These are phyloP conservation scores for Brachionus rotundiformis DNA, from an alignment of 1,140 invertebrate species.

Conservation along the genomic window DNA sequence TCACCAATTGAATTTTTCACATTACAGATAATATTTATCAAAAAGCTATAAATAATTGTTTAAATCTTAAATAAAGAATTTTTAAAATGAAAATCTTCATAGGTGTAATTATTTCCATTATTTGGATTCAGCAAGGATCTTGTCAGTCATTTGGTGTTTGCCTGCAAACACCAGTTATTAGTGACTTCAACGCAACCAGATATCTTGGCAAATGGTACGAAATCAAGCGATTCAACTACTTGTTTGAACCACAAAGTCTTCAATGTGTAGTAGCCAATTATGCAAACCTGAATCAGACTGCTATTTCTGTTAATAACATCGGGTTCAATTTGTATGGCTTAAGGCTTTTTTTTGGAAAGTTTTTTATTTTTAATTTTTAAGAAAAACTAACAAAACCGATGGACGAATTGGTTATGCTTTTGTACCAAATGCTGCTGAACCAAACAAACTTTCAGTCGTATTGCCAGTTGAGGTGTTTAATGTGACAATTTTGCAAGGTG, in stretches of 20 bases:
- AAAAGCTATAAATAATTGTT: background rate
- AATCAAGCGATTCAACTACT: slow-evolving; percentile 32
- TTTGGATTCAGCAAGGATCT: background rate
- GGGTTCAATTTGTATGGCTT: background rate
- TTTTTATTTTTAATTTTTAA: background rate
- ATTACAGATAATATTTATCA: background rate
- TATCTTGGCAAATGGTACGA: slow-evolving; percentile 44
- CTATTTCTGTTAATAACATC: background rate
- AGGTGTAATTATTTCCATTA: background rate
- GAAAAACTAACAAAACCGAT: background rate
- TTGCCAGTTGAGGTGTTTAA: slow-evolving; percentile 7
- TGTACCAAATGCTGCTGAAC: slow-evolving; percentile 17
- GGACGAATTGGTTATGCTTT: background rate
- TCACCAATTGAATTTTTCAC: no score
- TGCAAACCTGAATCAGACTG: background rate
- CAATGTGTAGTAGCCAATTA: background rate
- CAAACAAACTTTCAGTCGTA: slow-evolving; percentile 12
- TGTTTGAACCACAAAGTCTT: slow-evolving; percentile 27
- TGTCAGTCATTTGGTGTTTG: background rate
- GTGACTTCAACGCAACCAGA: background rate
- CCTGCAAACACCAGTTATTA: background rate
- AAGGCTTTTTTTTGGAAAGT: no score
- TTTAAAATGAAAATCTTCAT: background rate
- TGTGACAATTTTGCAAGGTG: background rate
- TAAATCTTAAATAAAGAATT: background rate